Base-by-base conservation (phyloP, 2,888 invertebrate species). In the Meloe dianella region DNA sequence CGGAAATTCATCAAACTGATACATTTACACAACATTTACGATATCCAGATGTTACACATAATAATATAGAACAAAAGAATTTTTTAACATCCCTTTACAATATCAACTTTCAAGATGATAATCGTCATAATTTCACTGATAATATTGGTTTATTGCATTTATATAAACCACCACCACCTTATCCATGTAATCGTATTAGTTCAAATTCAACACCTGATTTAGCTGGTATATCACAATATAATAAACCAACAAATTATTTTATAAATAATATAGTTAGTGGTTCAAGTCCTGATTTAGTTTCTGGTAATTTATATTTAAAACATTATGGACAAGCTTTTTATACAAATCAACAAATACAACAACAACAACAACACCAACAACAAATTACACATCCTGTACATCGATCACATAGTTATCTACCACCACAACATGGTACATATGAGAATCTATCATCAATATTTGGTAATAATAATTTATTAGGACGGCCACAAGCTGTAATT, bases 181-280 rank as follows among this genome's bases (percentile, higher is more conserved):
- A 95, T 84, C 92, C 93, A 0, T 89, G 89, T 0, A 90, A 90
- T 77, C 87, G 91, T 0, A 84, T 91, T n/a, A 92, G 91, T 60
- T 94, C 93, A 9, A 93, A 92, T 75, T 94, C 93, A 0, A 94
- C 94, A 0, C 94, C 95, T 0, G 95, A 95, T 81, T 82, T 95
- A 64, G 94, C 94, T 0, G 89, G 89, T 1, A 90, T 91, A 1
- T 89, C 90, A 64, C 91, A 90, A 64, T 81, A 81, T 51, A 66
- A 79, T 12, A 82, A 82, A 69, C 81, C 82, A 10, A 80, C 79
- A 57, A 73, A 74, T 47, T 77, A 80, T 32, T 82, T 82, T 69
- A 77, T 83, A 51, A 80, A 80, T 70, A 83, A 75, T 0, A 88
- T 91, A 68, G 91, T 91, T 0, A 90, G 91, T 0, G 92, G 92